Percentiles rank a stretch among this genome's conserved stretches.
These are phyloP conservation scores for Chrysomela aeneicollis DNA, from an alignment of 2,888 invertebrate species.

Conservation along the genomic window DNA sequence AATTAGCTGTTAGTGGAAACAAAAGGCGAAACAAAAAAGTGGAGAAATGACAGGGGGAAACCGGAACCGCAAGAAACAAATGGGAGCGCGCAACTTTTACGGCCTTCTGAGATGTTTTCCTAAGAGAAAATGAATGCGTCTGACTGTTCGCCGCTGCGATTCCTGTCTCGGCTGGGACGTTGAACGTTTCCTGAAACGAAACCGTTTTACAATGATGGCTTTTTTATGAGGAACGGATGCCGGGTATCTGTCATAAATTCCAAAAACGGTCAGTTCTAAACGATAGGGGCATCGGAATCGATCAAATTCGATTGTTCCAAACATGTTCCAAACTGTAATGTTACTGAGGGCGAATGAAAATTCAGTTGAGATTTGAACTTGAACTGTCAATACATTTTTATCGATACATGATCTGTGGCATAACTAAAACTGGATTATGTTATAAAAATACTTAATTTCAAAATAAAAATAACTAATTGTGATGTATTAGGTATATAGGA, in stretches of 20 bases:
- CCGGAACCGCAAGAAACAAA: constrained; percentile 24
- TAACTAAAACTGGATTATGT: no score
- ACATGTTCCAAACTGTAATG: background rate
- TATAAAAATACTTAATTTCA: no score
- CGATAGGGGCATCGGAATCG: background rate
- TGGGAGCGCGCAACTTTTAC: constrained; percentile 19
- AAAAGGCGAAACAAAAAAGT: constrained; percentile 24
- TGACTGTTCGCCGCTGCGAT: constrained; percentile 6
- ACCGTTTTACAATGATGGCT: constrained; percentile 5
- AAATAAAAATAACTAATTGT: no score
- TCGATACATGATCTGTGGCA: no score
- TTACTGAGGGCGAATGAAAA: no score
- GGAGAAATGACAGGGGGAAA: constrained; percentile 25
- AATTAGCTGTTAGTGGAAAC: constrained; percentile 27
- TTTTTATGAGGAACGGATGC: constrained; percentile 3
- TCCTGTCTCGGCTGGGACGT: background rate
- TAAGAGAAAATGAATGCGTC: constrained; percentile 18
- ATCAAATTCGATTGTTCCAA: background rate
- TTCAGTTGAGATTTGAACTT: no score
- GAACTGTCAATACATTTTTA: no score
- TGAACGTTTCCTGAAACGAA: constrained; percentile 3
- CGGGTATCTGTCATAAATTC: background rate
- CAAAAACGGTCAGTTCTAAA: background rate
- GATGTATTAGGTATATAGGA: no score
- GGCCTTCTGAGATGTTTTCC: constrained; percentile 8